Base-by-base conservation (phyloP, 2,113 vertebrate species). In the Hemibagrus wyckioides region DNA sequence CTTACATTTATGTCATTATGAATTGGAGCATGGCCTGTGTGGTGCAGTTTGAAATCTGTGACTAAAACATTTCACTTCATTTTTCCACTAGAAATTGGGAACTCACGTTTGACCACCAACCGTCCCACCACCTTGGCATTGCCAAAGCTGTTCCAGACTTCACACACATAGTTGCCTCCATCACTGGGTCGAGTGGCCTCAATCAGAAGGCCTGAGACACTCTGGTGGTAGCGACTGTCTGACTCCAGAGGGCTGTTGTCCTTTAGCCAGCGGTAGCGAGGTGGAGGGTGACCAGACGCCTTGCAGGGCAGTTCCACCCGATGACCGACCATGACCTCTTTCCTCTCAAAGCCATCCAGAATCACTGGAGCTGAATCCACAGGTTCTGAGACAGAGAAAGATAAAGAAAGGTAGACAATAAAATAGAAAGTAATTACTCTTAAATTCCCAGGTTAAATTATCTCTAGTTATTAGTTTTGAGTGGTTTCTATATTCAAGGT, bases 101-200 rank as follows among this genome's bases (percentile, higher is more conserved):
- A 97, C 98, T 97, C 95, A 99, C 98, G 98, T 96, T 97, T 99
- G 85, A 99, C 96, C 85, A 97, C 92, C 56, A 99, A 95, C 23
- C 89, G 95, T 28, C 98, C 98, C 91, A 99, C 94, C 90, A 99
- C 96, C 93, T 98, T 98, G 0, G 98, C 97, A 11, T 96, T 99
- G 82, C 98, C 98, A 10, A 99, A 99, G 93, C 95, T 97, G 96
- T 99, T 99, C 97, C 98, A 99, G 91, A 99, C 97, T 92, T 99
- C 98, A 23, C 98, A 99, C 41, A 97, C 96, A 0, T 99, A 99
- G 82, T 93, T 98, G 90, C 98, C 98, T 0, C 96, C 95, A 92
- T 99, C 98, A 0, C 95, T 96, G 80, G 97, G 96, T 88, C 96
- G 96, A 0, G 96, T 92, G 90, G 96, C 97, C 93, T 98, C 97